Percentiles rank a stretch among this genome's conserved stretches.
Conservation (phyloP, 2,797 vertebrate genomes). For the Pelobates cultripes region DNA sequence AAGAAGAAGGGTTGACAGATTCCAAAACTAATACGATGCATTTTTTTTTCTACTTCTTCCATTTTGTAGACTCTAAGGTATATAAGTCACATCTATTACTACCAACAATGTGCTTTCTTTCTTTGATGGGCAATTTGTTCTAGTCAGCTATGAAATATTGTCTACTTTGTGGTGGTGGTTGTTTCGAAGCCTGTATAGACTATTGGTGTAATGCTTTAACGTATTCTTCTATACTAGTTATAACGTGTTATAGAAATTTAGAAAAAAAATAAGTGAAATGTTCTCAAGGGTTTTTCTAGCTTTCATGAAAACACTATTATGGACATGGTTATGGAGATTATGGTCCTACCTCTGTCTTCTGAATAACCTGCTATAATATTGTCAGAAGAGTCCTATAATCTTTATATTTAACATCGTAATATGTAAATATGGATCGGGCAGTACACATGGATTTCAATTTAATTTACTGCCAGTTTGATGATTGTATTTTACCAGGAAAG, state of each 20-base stretch:
- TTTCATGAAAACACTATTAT: no score
- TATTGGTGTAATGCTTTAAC: conserved; percentile 23
- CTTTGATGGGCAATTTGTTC: conserved; percentile 30
- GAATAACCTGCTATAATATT: no score
- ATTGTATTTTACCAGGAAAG: no score
- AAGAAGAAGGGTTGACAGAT: neutral
- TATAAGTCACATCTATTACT: conserved; percentile 3
- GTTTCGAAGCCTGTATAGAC: conserved; percentile 17
- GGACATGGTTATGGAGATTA: no score
- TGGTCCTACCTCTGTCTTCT: no score
- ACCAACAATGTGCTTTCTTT: conserved; percentile 1
- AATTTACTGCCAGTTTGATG: no score
- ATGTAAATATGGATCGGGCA: no score
- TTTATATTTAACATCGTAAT: no score
- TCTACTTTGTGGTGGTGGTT: neutral
- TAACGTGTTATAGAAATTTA: conserved; percentile 32
- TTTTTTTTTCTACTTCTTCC: conserved; percentile 14
- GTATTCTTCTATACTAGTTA: conserved; percentile 33
- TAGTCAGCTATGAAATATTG: conserved; percentile 25
- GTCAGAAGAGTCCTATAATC: no score
- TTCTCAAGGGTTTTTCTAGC: no score
- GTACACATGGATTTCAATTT: no score
- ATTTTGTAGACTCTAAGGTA: conserved; percentile 23
- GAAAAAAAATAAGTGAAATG: neutral
- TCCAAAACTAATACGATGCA: conserved; percentile 1